Evolutionary conservation across 2,888 invertebrate species (phyloP), one percentile per base, ranked within the genome.

Genomic region (Clanis bilineata): DNA sequence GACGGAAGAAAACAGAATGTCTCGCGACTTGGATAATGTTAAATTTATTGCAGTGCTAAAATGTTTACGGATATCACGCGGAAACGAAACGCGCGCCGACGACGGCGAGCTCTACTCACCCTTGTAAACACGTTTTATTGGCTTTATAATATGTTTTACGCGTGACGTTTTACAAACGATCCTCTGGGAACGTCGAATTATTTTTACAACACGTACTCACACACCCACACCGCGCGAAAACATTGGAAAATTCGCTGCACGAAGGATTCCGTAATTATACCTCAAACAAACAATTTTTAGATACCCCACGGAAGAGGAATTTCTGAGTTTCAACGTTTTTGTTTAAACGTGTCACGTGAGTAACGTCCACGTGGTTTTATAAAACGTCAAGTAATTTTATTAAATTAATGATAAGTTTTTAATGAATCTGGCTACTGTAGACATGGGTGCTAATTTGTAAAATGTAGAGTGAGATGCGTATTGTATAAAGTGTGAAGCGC

Each of bases 91-190:
- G 71, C 55, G 66, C 68, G 74, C 79, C 77, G 77, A 78, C 82
- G 76, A 81, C 80, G 86, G 85, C 85, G 84, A 85, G 85, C 85
- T 81, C 85, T 82, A 85, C 86, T 88, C 91, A 88, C 90, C 90
- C 91, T 89, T 91, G 90, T 92, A 91, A 92, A 92, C 92, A 90
- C 91, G 90, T 90, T 92, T 92, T 92, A 92, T 91, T 91, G 91
- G 91, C 90, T 91, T 92, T 92, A 91, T 91, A 91, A 92, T 91
- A 92, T 91, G 92, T 91, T 92, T 90, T 90, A 92, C 91, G 90
- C 90, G 91, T 91, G 91, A 92, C 90, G 90, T 90, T 92, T 92
- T 90, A 92, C 90, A 91, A 91, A 91, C 92, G 91, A 91, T 92
- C 91, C 88, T 86, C 65, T 86, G 85, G 83, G 86, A 90, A 82